phyloP scores from a whole-genome alignment of 2,113 vertebrate genomes.

The Serinus canaria region DNA sequence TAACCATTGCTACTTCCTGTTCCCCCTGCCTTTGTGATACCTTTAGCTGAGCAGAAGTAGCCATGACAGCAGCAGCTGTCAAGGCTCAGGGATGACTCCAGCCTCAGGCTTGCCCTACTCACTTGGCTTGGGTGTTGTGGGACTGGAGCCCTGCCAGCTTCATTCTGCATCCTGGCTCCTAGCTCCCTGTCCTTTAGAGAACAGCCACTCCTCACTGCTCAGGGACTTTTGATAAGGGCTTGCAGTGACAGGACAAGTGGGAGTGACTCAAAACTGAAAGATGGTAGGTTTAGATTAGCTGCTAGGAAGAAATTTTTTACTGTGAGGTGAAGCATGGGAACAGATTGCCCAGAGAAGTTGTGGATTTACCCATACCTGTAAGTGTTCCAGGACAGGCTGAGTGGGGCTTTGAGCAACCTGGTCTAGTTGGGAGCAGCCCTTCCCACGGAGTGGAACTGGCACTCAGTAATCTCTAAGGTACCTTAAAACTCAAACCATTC shows the following conservation, averaged over 20 bases:
- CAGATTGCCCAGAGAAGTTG: neutral
- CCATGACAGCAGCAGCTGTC: neutral
- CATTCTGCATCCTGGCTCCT: neutral
- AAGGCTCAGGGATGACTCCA: neutral
- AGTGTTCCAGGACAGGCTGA: neutral
- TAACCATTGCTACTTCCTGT: neutral
- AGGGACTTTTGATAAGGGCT: neutral
- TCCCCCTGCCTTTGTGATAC: neutral
- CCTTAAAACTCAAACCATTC: neutral
- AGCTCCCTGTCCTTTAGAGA: neutral
- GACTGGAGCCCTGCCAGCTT: neutral
- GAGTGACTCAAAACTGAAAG: neutral
- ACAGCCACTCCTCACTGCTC: neutral
- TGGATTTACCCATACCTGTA: neutral
- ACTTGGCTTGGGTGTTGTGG: neutral
- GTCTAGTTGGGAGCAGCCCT: neutral
- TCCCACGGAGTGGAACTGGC: neutral
- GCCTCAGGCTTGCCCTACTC: neutral
- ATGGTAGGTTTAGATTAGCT: neutral
- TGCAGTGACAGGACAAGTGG: neutral
- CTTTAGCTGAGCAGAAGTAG: neutral
- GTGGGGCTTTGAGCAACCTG: neutral
- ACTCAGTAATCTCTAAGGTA: neutral
- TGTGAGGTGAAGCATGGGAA: neutral
- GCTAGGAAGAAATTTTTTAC: neutral